These are phyloP conservation scores for Pseudomugil gertrudae DNA, from an alignment of 2,797 vertebrate species.

Conservation along the genomic window DNA sequence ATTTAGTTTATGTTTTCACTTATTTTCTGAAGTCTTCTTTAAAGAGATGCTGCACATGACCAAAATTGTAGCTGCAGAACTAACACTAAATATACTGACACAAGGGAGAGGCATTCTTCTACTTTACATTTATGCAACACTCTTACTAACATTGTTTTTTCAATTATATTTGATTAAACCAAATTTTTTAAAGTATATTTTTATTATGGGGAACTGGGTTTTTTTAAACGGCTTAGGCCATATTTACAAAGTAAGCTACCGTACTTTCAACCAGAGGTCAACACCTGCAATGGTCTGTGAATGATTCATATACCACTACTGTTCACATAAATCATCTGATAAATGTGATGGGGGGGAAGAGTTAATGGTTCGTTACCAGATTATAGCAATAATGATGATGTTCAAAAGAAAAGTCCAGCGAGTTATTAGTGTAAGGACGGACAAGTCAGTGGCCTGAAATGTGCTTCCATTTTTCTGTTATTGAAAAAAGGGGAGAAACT, in stretches of 20 bases:
- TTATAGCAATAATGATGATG: slow-evolving; percentile 31
- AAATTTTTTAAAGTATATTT: slow-evolving; percentile 55
- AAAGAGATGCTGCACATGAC: slow-evolving; percentile 18
- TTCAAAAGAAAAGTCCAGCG: slow-evolving; percentile 40
- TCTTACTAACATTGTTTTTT: slow-evolving; percentile 59
- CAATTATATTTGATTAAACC: slow-evolving; percentile 40
- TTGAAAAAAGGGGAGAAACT: slow-evolving; percentile 8
- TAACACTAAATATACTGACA: slow-evolving; percentile 54
- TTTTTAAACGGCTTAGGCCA: slow-evolving; percentile 4
- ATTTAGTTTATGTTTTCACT: slow-evolving; percentile 35
- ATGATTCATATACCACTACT: slow-evolving; percentile 45
- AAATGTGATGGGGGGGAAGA: slow-evolving; percentile 47
- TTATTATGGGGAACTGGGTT: slow-evolving; percentile 39
- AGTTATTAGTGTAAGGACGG: slow-evolving; percentile 38
- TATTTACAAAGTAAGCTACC: slow-evolving; percentile 28
- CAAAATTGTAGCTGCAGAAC: slow-evolving; percentile 43
- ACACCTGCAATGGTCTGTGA: slow-evolving; percentile 34
- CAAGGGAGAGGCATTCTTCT: slow-evolving; percentile 12
- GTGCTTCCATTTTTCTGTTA: background rate
- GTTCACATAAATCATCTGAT: slow-evolving; percentile 51
- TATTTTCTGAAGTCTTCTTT: slow-evolving; percentile 13
- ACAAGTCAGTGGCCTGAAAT: slow-evolving; percentile 28
- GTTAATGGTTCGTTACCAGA: slow-evolving; percentile 50
- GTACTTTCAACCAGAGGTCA: slow-evolving; percentile 24
- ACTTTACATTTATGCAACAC: slow-evolving; percentile 61